Evolutionary conservation across 2,113 vertebrate genomes (phyloP), one percentile per base, ranked within the genome.

Genomic region (Chaetorhynchus papuensis): DNA sequence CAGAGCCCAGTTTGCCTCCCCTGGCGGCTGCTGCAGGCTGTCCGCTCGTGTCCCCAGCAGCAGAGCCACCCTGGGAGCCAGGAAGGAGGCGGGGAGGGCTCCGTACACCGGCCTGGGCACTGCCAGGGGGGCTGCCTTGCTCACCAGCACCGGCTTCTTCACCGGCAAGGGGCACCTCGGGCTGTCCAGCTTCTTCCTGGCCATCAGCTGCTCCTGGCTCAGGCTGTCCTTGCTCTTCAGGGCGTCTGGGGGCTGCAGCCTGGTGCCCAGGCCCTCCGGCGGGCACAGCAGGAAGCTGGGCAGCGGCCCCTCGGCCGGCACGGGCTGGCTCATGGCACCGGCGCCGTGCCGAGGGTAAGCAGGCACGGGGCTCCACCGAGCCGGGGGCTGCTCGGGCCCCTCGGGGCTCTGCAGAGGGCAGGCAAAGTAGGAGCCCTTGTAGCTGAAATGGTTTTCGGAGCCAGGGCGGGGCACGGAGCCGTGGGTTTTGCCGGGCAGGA

Each of bases 81-180:
- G 14, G 33, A 98, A 99, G 92, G 98, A 98, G 15, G 97, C 79
- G 0, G 97, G 98, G 39, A 39, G 39, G 44, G 96, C 98, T 78
- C 98, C 95, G 13, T 99, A 99, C 66, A 99, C 72, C 0, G 99
- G 98, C 70, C 97, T 99, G 68, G 99, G 99, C 20, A 98, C 94
- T 0, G 98, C 98, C 71, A 99, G 63, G 15, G 97, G 96, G 35
- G 96, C 35, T 7, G 59, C 81, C 85, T 97, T 98, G 83, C 86
- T 96, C 37, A 95, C 42, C 19, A 50, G 53, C 35, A 61, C 70
- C 2, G 96, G 80, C 10, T 95, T 92, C 56, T 93, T 95, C 59
- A 91, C n/a, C 0, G 75, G 69, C 71, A 95, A 96, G 28, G 95
- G 65, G 7, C 98, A 98, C 61, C 97, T 94, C 10, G 82, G 98